Conservation (phyloP, 1,140 invertebrate species). For the Colletes gigas region DNA sequence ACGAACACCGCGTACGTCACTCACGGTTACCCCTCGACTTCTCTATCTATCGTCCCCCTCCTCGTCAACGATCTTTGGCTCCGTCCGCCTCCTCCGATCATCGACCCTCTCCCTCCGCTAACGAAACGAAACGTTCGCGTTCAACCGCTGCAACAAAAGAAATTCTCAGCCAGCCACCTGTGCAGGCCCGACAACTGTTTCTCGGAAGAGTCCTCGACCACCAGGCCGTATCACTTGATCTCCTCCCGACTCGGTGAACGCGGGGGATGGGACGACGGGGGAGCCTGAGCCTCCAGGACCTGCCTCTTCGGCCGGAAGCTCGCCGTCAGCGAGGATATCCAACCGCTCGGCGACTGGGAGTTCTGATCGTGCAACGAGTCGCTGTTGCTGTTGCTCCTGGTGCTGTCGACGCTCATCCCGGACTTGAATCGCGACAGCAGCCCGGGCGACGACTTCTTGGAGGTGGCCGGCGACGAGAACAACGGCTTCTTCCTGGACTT, state of each 20-base stretch:
- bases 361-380: constrained; percentile 75
- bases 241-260: constrained; percentile 68
- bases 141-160: constrained; percentile 74
- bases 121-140: constrained; percentile 1
- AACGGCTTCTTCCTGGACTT: constrained; percentile 68
- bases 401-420: constrained; percentile 79
- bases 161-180: constrained; percentile 74
- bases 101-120: neutral
- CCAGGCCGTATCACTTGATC: constrained; percentile 76
- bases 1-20: no score
- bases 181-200: constrained; percentile 57
- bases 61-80: constrained; percentile 40
- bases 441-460: constrained; percentile 73
- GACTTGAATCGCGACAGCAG: constrained; percentile 77
- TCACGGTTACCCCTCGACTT: neutral
- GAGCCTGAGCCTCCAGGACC: constrained; percentile 56
- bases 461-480: constrained; percentile 68
- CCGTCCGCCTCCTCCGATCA: constrained; percentile 7
- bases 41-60: neutral
- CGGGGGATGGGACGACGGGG: constrained; percentile 59
- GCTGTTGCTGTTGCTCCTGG: constrained; percentile 74
- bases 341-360: constrained; percentile 69
- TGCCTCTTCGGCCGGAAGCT: constrained; percentile 77
- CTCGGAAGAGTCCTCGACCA: constrained; percentile 63
- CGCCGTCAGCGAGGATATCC: constrained; percentile 78